phyloP scores from a whole-genome alignment of 2,888 invertebrate genomes.

The Panopea generosa region DNA sequence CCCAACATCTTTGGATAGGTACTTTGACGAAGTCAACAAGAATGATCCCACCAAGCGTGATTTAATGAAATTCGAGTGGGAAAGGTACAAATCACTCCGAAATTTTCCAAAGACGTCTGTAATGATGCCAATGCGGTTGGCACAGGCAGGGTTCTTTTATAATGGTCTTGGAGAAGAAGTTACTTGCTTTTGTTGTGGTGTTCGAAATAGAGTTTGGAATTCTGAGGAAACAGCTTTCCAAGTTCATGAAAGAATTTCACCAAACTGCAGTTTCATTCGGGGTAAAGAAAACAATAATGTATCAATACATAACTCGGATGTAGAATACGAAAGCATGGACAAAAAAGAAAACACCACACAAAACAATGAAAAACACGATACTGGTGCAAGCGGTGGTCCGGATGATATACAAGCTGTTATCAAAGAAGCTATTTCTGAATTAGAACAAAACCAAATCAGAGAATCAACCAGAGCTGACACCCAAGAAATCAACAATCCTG shows the following conservation, averaged over 20 bases:
- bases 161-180: constrained; percentile 56
- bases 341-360: no score
- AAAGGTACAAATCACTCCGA: constrained; percentile 8
- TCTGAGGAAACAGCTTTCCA: constrained; percentile 42
- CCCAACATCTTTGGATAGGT: neutral
- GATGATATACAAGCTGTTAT: no score
- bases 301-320: constrained; percentile 5
- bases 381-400: no score
- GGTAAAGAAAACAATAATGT: neutral
- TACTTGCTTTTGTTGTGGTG: constrained; percentile 62
- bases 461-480: no score
- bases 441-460: no score
- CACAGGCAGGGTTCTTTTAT: no score
- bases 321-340: no score
- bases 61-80: constrained; percentile 17
- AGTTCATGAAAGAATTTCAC: constrained; percentile 56
- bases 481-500: no score
- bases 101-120: constrained; percentile 7
- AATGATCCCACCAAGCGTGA: neutral
- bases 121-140: constrained; percentile 48
- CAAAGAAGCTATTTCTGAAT: no score
- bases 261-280: constrained; percentile 47
- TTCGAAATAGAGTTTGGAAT: constrained; percentile 51
- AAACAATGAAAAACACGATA: no score
- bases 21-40: neutral